Base-by-base conservation (phyloP, 2,113 vertebrate genomes). In the Lasiurus borealis region DNA sequence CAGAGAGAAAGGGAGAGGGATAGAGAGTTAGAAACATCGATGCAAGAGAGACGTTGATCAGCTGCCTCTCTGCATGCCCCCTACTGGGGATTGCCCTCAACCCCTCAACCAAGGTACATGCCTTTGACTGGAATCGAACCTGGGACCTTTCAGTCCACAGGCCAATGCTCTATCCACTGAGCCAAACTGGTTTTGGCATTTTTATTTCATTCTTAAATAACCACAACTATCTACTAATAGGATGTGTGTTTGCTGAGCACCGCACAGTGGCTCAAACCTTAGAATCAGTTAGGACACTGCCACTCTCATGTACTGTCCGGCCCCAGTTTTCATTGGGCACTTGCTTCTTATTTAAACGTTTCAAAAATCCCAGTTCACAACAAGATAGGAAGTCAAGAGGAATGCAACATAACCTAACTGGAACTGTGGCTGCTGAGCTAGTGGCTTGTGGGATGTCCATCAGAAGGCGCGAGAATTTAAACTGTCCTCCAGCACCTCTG, bases 181-280 rank as follows among this genome's bases (percentile, higher is more conserved):
- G 40, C 40, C 40, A 40, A 40, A 40, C 40, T 40, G 40, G 40
- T 40, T 40, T 40, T 40, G 40, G 40, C 40, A 29, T 73, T 85
- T 94, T 75, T 40, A 73, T 68, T 81, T 91, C 9, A 19, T 77
- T 72, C 36, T 90, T 57, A 68, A 89, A 71, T 46, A 81, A n/a
- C 6, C 8, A 2, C 52, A 52, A 1, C 54, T 80, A 18, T 9
- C 59, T 86, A 31, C 31, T 57, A 31, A 31, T 15, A 71, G 46
- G n/a, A 18, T 13, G 2, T n/a, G 40, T 52, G 25, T 59, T 16
- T 68, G 11, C 72, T 66, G 62, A 57, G 29, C 34, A 34, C 62
- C 50, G 18, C 13, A 50, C 10, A 31, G 5, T 3, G 25, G 16
- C 29, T 57, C 50, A 31, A 50, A 31, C 23, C 85, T 78, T 80